These are phyloP conservation scores for Rhinoderma darwinii DNA, from an alignment of 2,113 vertebrate genomes.

Conservation along the genomic window DNA sequence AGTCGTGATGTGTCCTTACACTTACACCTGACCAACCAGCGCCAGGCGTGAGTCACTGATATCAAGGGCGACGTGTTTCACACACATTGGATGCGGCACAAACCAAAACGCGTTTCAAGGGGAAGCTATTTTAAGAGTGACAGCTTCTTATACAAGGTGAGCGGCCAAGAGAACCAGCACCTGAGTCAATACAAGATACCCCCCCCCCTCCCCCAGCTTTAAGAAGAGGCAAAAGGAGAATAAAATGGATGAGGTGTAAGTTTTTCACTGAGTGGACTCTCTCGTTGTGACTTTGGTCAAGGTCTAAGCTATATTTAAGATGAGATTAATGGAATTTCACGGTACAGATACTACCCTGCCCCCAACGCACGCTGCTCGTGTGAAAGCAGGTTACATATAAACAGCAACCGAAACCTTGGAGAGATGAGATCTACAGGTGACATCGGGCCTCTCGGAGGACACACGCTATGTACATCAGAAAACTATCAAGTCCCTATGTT, in stretches of 20 bases:
- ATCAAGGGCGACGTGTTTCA: slow-evolving; percentile 31
- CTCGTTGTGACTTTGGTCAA: slow-evolving; percentile 26
- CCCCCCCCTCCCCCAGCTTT: neutral
- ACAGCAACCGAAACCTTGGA: slow-evolving; percentile 15
- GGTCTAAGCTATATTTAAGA: slow-evolving; percentile 43
- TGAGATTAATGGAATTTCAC: slow-evolving; percentile 41
- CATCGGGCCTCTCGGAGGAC: neutral
- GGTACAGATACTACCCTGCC: slow-evolving; percentile 14
- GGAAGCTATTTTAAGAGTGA: slow-evolving; percentile 31
- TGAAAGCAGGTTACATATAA: slow-evolving; percentile 32
- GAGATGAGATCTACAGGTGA: slow-evolving; percentile 20
- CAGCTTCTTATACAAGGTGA: neutral
- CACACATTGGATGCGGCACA: neutral
- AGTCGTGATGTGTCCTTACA: neutral
- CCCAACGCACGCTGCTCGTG: neutral
- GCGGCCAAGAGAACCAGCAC: slow-evolving; percentile 45
- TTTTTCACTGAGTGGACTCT: neutral
- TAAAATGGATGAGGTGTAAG: neutral
- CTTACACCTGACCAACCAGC: neutral
- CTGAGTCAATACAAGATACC: slow-evolving; percentile 31
- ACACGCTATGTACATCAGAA: neutral
- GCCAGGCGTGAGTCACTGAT: neutral
- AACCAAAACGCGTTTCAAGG: slow-evolving; percentile 1
- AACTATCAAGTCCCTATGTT: too few relatives aligned
- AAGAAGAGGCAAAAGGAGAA: neutral